Conservation (phyloP, 2,113 vertebrate genomes). For the Tragulus kanchil region DNA sequence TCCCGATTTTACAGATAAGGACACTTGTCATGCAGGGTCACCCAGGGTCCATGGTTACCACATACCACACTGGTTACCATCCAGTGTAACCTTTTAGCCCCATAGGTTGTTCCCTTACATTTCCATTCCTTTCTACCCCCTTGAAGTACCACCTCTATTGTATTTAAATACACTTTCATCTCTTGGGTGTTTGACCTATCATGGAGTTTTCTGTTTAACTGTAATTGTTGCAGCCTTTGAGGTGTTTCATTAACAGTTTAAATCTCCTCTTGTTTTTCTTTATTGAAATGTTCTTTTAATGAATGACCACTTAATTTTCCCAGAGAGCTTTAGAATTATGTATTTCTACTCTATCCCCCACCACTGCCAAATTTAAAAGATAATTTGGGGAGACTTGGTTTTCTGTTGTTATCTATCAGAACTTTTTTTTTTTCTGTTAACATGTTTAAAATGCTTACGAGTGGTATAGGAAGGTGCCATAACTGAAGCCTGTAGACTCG, state of each 20-base stretch:
- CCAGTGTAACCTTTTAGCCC: no score
- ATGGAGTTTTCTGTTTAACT: constrained; percentile 4
- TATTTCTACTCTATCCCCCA: neutral
- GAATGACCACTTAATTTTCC: constrained; percentile 53
- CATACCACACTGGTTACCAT: rapidly evolving
- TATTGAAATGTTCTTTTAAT: constrained; percentile 49
- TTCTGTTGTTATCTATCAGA: neutral
- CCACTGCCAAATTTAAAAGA: neutral
- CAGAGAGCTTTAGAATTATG: constrained; percentile 38
- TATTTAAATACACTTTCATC: neutral
- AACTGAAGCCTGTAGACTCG: neutral
- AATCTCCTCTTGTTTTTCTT: constrained; percentile 1
- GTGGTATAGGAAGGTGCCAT: neutral
- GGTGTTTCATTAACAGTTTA: neutral
- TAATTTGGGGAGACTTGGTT: constrained; percentile 21
- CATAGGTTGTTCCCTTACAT: neutral
- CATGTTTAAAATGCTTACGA: neutral
- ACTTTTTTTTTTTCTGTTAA: neutral
- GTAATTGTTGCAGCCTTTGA: neutral
- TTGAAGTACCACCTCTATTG: neutral
- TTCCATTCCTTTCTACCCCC: neutral
- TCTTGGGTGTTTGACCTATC: neutral
- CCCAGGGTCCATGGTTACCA: no score
- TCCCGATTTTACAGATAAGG: neutral
- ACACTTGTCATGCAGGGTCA: neutral